These are phyloP conservation scores for Didymodactylos carnosus DNA, from an alignment of 2,888 invertebrate genomes.

Conservation along the genomic window DNA sequence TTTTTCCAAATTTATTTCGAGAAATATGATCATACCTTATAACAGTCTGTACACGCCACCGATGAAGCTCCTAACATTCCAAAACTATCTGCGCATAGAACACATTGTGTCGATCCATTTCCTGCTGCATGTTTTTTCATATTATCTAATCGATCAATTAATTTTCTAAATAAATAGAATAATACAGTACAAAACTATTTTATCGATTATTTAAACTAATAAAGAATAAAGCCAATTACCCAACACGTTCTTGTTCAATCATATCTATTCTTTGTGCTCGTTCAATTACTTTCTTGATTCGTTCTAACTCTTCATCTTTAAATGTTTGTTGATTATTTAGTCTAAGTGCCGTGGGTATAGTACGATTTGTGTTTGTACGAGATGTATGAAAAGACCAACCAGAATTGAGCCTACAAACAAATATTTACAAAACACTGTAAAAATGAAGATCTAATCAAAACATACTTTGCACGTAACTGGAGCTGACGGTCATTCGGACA, in stretches of 20 bases:
- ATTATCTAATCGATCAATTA: conserved; percentile 11
- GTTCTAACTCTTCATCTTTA: conserved; percentile 3
- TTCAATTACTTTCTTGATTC: conserved; percentile 12
- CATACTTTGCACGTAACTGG: conserved; percentile 11
- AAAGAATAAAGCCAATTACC: not conserved
- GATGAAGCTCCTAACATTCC: conserved; percentile 5
- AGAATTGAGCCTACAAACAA: conserved; percentile 1
- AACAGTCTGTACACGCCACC: not conserved
- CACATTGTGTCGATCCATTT: conserved; percentile 1
- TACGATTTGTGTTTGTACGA: not conserved
- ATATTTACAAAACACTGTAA: not conserved
- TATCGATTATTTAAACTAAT: not conserved
- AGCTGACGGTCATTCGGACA: conserved; percentile 14
- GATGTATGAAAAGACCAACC: conserved; percentile 14
- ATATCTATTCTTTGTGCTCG: conserved; percentile 4
- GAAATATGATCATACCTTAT: not conserved
- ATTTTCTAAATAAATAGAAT: not conserved
- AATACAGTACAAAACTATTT: not conserved
- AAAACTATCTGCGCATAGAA: conserved; percentile 11
- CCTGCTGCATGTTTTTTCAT: conserved; percentile 8
- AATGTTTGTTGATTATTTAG: conserved; percentile 2
- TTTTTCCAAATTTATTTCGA: too few relatives aligned
- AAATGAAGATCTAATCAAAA: not conserved
- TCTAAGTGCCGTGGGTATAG: not conserved
- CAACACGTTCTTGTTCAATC: conserved; percentile 10